Base-by-base conservation (phyloP, 2,113 vertebrate species). In the Odontesthes bonariensis region DNA sequence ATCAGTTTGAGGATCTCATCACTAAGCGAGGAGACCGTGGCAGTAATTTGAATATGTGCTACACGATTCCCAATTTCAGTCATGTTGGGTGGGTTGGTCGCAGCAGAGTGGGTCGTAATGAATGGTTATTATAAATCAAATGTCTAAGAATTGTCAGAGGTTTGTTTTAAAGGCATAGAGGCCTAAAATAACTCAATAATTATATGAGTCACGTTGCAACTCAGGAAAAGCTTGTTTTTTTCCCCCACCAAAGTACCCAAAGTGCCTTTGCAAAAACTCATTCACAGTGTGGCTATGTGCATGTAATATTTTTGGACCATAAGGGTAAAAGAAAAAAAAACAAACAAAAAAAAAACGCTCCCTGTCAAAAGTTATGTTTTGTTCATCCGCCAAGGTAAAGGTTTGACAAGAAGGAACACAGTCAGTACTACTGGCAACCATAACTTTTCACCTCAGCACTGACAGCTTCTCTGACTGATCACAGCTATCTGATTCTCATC, bases 341-440 rank as follows among this genome's bases (percentile, higher is more conserved):
- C n/a, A n/a, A n/a, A n/a, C n/a, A 75, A 79, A 77, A 86, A 82
- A 88, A 84, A 20, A 62, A 69, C 77, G 64, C 80, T 85, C 82
- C 72, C 86, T 88, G 86, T 92, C 85, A 91, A 84, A 90, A 79
- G 86, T 83, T 82, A 88, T 82, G 83, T 91, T 92, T 85, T 89
- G 85, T 88, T 91, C 80, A 82, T 78, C 73, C 86, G 92, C 91
- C 92, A 92, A 92, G 91, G 92, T 88, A 93, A 93, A 91, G 89
- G 73, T 71, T 86, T 83, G 87, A 88, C 83, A 83, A 91, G 85
- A 89, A 88, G 81, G 79, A 88, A 87, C 71, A 82, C 82, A 93
- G 87, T 92, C 89, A 91, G 91, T 89, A 92, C 88, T 68, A 83
- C 82, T 92, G 88, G 86, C 83, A 88, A 82, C 77, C 88, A 49